These are phyloP conservation scores for Eclectus roratus DNA, from an alignment of 2,113 vertebrate species.

Conservation along the genomic window DNA sequence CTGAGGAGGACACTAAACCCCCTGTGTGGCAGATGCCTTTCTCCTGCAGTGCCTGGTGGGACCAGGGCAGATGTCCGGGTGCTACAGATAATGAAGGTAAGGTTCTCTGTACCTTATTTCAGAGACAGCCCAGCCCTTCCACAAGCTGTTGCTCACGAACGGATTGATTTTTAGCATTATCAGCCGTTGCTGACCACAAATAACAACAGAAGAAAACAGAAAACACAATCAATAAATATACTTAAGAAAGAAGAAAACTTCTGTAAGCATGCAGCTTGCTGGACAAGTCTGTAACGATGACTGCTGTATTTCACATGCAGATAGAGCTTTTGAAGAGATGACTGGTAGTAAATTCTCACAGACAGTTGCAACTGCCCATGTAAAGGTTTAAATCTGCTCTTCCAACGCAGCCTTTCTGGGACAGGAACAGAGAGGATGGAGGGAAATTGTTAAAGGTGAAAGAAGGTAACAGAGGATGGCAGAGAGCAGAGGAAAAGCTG, in stretches of 20 bases:
- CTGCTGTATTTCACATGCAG: background rate
- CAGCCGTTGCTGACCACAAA: background rate
- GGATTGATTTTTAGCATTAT: background rate
- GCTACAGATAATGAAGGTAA: background rate
- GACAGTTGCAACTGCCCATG: fast-evolving
- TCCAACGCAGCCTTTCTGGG: background rate
- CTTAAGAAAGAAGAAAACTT: background rate
- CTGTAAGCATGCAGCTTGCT: background rate
- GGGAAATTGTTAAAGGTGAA: background rate
- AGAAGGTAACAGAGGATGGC: background rate
- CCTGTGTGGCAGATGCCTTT: background rate
- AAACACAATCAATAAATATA: fast-evolving
- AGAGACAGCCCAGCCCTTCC: background rate
- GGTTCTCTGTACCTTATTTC: background rate
- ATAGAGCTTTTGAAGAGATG: background rate
- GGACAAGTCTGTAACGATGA: background rate
- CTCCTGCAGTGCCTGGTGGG: background rate
- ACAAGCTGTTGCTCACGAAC: fast-evolving
- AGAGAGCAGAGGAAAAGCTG: background rate
- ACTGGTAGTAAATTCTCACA: background rate
- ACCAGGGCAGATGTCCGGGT: fast-evolving
- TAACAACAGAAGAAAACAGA: background rate
- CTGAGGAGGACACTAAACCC: background rate
- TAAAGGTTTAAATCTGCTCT: background rate
- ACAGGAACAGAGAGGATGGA: background rate